Evolutionary conservation across 2,113 vertebrate genomes (phyloP), one percentile per base, ranked within the genome.

Genomic region (Ramphastos sulfuratus): DNA sequence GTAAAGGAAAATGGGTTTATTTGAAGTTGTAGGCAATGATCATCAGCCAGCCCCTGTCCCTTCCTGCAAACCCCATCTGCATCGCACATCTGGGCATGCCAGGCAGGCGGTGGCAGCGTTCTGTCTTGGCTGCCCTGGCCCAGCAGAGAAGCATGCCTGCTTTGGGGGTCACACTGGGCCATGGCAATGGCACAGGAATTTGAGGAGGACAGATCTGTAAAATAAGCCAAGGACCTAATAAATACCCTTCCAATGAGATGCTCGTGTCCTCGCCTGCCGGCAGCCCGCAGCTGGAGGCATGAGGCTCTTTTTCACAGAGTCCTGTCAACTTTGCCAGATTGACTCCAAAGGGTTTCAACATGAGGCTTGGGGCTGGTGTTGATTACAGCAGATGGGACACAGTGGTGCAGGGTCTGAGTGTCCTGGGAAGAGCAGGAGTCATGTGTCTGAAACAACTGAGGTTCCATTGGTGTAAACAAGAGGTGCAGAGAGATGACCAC

Each of bases 1-100:
- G 92, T 27, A 63, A 58, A 78, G 70, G 89, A 77, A 88, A 88
- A 94, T 79, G 91, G 63, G 42, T 77, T 90, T 91, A 85, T 83
- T 92, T 96, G 56, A 67, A 91, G 74, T 83, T 89, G 72, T 81
- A 80, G 91, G 66, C 27, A 73, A 21, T 44, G 33, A 59, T 72
- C 7, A 3, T 46, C 74, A 87, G 56, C 64, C 85, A 93, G 90
- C 33, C 50, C 67, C 42, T 1, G 2, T 79, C 24, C 44, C 87
- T 77, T 72, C n/a, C 82, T 30, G 39, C 59, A 91, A n/a, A n/a
- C 75, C 75, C 54, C 72, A 90, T 91, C 93, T 93, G 92, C 64
- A 28, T 3, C 0, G 84, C 85, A 69, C 82, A 94, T 89, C 91
- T 95, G 89, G 90, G 73, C 52, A 5, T 1, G 31, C 2, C 7